Conservation (phyloP, 2,888 invertebrate species). For the Athetis lepigone region DNA sequence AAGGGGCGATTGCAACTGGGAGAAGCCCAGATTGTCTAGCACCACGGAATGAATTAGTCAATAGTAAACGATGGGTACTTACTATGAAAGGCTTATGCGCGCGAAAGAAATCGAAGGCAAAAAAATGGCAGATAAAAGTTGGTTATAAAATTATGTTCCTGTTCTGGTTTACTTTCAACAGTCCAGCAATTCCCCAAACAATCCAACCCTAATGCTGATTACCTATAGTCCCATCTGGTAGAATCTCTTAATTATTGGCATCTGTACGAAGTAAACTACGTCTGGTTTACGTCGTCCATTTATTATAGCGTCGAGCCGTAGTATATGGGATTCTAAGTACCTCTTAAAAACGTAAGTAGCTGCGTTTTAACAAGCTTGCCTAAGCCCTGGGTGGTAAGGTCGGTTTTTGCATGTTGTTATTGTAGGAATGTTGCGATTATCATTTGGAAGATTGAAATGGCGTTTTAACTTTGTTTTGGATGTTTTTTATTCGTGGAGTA, state of each 20-base stretch:
- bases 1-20: no score
- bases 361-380: slow-evolving; percentile 5
- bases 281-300: slow-evolving; percentile 23
- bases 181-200: not conserved
- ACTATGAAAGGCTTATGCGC: no score
- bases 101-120: no score
- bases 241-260: slow-evolving; percentile 38
- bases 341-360: slow-evolving; percentile 27
- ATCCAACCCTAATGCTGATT: slow-evolving; percentile 13
- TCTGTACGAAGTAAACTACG: slow-evolving; percentile 25
- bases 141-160: no score
- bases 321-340: slow-evolving; percentile 33
- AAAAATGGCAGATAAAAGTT: no score
- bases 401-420: slow-evolving; percentile 2
- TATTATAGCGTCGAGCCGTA: slow-evolving; percentile 21
- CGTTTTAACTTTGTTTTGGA: not conserved
- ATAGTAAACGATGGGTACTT: no score
- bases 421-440: not conserved
- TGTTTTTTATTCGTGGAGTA: not conserved
- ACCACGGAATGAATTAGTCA: no score
- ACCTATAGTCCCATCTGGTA: slow-evolving; percentile 24
- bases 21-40: no score
- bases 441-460: not conserved
- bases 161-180: not conserved
- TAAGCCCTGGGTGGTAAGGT: not conserved